Base-by-base conservation (phyloP, 2,888 invertebrate genomes). In the Ennomos fuscantarius region DNA sequence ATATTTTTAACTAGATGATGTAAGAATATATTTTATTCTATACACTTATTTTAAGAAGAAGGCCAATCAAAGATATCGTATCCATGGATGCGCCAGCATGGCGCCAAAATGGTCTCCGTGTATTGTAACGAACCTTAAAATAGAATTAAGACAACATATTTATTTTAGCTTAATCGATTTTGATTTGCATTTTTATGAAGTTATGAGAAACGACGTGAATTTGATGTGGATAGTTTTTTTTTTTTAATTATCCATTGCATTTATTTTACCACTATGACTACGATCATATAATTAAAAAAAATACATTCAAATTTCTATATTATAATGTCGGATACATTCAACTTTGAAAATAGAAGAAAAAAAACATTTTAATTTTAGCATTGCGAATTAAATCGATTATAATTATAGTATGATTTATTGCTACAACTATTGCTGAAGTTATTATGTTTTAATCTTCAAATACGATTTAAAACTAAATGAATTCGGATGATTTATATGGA, bases 401-500 rank as follows among this genome's bases (percentile, higher is more conserved):
- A 61, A 55, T 57, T 34, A 42, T 41, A 43, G 8, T 9, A 50
- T 49, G 55, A 63, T 62, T 58, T 54, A 60, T 55, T 33, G 35
- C 41, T 39, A 42, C 51, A 58, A 43, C 54, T 42, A 60, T 56
- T 43, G 13, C 44, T 50, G 31, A 45, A 45, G 39, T 54, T 40
- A 60, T 62, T 57, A 48, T 46, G 43, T 39, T 55, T 39, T 41
- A 36, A 49, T 39, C 42, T 48, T 39, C 12, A 43, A 58, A 48
- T 10, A 41, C 34, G 34, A 53, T 51, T 46, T 55, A 49, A 62
- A 62, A 51, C 32, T 39, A 47, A 50, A 55, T 58, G 44, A 47
- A 56, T 60, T 49, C 31, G 6, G 37, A 63, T 63, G 63, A 65
- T 69, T 66, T 66, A 69, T 55, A 49, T 49, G 31, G 53, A 46